phyloP scores from a whole-genome alignment of 2,113 vertebrate species.

The Sardina pilchardus region DNA sequence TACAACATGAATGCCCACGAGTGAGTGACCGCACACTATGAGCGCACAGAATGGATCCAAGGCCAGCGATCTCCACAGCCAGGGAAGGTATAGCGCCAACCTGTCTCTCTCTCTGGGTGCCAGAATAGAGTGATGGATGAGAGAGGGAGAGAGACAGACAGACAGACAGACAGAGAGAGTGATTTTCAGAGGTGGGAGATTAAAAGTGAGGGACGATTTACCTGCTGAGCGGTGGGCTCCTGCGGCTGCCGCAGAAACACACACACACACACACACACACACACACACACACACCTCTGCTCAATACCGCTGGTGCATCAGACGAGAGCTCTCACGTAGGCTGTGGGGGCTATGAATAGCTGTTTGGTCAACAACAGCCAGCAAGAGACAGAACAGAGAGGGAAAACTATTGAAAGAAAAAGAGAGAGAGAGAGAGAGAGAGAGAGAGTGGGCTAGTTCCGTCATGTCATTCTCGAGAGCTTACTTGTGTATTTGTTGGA shows the following conservation, averaged over 20 bases:
- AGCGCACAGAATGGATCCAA: neutral
- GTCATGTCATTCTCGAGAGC: neutral
- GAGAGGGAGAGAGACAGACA: neutral
- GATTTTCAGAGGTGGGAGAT: slow-evolving; percentile 41
- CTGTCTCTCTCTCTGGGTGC: neutral
- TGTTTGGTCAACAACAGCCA: neutral
- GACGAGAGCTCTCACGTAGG: neutral
- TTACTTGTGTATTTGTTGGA: neutral
- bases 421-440: neutral
- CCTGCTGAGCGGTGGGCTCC: slow-evolving; percentile 24
- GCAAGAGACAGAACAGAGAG: neutral
- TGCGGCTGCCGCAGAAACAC: slow-evolving; percentile 1
- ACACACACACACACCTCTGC: neutral
- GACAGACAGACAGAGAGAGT: slow-evolving; percentile 29
- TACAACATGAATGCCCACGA: neutral
- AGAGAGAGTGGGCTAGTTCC: neutral
- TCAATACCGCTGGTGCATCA: neutral
- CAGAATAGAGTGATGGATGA: slow-evolving; percentile 41
- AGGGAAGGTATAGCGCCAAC: neutral
- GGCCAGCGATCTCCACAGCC: neutral
- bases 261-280: neutral
- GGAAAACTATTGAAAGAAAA: neutral
- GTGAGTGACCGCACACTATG: neutral
- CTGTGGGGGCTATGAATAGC: neutral
- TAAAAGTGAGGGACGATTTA: slow-evolving; percentile 52